These are phyloP conservation scores for Batillaria attramentaria DNA, from an alignment of 1,140 invertebrate species.

Conservation along the genomic window DNA sequence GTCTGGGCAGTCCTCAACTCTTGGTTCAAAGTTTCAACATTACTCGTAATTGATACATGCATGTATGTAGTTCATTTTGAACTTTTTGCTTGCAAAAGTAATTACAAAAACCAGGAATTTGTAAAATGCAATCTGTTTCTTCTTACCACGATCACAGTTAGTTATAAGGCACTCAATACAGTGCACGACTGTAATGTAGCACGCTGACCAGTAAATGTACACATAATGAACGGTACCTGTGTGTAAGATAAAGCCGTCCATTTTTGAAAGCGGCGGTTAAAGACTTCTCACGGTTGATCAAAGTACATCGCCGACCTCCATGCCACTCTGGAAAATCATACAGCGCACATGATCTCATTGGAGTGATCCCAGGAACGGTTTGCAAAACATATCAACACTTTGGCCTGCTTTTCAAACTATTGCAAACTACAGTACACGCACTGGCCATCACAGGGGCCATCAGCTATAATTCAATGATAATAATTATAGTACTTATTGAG, in stretches of 20 bases:
- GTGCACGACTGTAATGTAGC: not conserved
- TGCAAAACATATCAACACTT: no score
- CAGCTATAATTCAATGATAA: no score
- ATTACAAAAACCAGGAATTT: not conserved
- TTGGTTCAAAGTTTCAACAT: not conserved
- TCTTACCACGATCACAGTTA: not conserved
- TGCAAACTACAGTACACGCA: no score
- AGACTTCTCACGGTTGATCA: constrained; percentile 72
- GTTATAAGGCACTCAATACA: not conserved
- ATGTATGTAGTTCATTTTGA: not conserved
- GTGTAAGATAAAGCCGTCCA: constrained; percentile 72
- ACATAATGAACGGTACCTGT: constrained; percentile 60
- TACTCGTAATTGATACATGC: not conserved
- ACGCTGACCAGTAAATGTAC: not conserved
- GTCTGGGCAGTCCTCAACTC: not conserved
- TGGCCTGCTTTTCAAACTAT: no score
- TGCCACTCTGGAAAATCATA: constrained; percentile 63
- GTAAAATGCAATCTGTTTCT: not conserved
- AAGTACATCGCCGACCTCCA: constrained; percentile 69
- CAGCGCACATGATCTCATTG: not conserved
- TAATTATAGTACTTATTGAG: no score
- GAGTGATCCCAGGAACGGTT: no score
- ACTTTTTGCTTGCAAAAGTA: not conserved
- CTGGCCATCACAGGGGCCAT: no score
- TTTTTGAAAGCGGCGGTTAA: constrained; percentile 72